Conservation (phyloP, 2,797 vertebrate species). For the Lacerta agilis region DNA sequence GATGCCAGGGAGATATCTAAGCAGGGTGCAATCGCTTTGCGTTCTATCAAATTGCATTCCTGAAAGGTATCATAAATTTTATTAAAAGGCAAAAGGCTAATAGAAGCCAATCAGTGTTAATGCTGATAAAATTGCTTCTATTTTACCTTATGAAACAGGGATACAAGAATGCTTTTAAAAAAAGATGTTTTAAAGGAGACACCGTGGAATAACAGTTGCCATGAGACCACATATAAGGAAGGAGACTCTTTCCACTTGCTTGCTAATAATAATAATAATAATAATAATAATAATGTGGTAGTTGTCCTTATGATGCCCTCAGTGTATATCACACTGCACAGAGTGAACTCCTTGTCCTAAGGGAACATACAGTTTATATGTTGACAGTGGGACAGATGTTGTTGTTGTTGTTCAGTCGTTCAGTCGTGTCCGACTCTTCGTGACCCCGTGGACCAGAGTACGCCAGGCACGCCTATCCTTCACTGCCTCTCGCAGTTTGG, state of each 20-base stretch:
- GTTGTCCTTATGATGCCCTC: too few species aligned
- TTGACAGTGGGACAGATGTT: neutral
- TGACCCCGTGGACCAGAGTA: too few species aligned
- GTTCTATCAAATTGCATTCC: constrained; percentile 86
- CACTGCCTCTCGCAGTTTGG: too few species aligned
- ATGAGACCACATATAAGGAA: constrained; percentile 54
- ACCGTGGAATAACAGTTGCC: constrained; percentile 54
- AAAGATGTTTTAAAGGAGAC: constrained; percentile 37
- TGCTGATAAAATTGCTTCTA: constrained; percentile 85
- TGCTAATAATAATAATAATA: neutral
- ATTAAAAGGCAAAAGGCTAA: constrained; percentile 86
- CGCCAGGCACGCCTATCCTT: too few species aligned
- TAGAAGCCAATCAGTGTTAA: constrained; percentile 84
- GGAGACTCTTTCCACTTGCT: constrained; percentile 3
- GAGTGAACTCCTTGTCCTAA: neutral
- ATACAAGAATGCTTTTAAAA: constrained; percentile 73
- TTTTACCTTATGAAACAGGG: constrained; percentile 79
- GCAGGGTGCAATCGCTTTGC: constrained; percentile 84
- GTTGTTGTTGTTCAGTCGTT: too few species aligned
- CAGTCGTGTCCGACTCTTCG: too few species aligned
- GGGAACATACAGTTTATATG: neutral
- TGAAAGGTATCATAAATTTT: constrained; percentile 87
- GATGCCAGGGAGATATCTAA: constrained; percentile 84
- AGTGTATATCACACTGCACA: neutral
- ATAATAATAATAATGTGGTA: neutral